Percentiles rank a stretch among this genome's conserved stretches.
Conservation (phyloP, 37 sponge, comb jelly and placozoan species). For the Agelas oroides region DNA sequence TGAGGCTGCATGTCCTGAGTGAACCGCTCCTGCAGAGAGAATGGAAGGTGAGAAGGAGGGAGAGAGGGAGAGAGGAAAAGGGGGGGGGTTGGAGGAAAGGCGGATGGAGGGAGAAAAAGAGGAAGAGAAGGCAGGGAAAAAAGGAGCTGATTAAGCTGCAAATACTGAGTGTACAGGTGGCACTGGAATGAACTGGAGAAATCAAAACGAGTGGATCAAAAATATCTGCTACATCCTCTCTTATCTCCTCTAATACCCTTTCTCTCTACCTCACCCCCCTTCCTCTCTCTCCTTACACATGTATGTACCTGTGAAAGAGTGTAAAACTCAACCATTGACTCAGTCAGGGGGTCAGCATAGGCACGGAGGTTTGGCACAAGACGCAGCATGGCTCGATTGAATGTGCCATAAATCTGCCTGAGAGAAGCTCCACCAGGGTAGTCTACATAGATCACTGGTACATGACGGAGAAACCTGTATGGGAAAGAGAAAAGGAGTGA, state of each 20-base stretch:
- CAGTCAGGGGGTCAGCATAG: slow-evolving; percentile 94
- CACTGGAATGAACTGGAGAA: too few relatives aligned
- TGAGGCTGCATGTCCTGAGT: slow-evolving; percentile 99
- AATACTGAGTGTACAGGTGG: too few relatives aligned
- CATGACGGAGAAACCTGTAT: slow-evolving; percentile 94
- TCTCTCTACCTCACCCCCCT: too few relatives aligned
- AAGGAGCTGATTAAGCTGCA: too few relatives aligned
- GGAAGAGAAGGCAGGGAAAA: too few relatives aligned
- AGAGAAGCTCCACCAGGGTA: slow-evolving; percentile 94
- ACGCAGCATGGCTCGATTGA: slow-evolving; percentile 96
- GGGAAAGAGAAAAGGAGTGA: slow-evolving; percentile 6
- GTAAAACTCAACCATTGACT: slow-evolving; percentile 99
- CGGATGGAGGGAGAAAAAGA: too few relatives aligned
- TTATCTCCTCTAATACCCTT: background rate
- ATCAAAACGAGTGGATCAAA: too few relatives aligned
- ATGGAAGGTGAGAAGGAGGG: too few relatives aligned
- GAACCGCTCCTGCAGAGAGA: slow-evolving; percentile 80
- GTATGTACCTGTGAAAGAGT: slow-evolving; percentile 89
- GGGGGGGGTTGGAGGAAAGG: too few relatives aligned
- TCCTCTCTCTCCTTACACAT: too few relatives aligned
- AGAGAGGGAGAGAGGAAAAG: too few relatives aligned
- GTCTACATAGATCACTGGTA: slow-evolving; percentile 98
- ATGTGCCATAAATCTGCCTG: slow-evolving; percentile 97
- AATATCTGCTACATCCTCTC: too few relatives aligned
- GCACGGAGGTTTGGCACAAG: slow-evolving; percentile 88